Evolutionary conservation across 2,113 vertebrate species (phyloP).

Genomic region (Eptesicus fuscus): DNA sequence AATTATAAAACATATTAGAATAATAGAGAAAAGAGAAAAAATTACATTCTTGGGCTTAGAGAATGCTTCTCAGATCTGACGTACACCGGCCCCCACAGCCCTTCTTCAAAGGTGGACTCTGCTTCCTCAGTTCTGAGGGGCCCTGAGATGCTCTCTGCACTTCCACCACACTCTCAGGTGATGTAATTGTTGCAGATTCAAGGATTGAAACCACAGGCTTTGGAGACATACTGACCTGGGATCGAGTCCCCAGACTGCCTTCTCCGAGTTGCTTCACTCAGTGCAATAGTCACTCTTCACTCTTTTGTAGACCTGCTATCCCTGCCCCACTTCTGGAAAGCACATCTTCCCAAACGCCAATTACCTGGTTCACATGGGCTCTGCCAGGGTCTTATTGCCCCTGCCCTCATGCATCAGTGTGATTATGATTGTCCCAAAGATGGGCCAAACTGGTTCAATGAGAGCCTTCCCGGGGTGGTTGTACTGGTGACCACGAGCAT

Average conservation of each 20-base stretch:
- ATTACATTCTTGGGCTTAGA: not conserved
- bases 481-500: not conserved
- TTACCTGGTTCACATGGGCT: not conserved
- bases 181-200: not conserved
- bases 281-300: not conserved
- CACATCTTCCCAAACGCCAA: fast-evolving
- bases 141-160: not conserved
- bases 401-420: not conserved
- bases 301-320: not conserved
- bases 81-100: no score
- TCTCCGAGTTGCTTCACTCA: not conserved
- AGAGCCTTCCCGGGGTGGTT: not conserved
- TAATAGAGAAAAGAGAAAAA: not conserved
- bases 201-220: not conserved
- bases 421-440: not conserved
- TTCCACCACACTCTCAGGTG: not conserved
- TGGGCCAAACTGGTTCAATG: not conserved
- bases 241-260: not conserved
- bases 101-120: not conserved
- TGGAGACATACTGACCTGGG: not conserved
- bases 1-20: not conserved
- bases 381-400: not conserved
- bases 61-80: not conserved
- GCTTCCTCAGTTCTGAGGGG: not conserved
- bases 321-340: not conserved